These are phyloP conservation scores for Neosalanx taihuensis DNA, from an alignment of 2,797 vertebrate species.

Conservation along the genomic window DNA sequence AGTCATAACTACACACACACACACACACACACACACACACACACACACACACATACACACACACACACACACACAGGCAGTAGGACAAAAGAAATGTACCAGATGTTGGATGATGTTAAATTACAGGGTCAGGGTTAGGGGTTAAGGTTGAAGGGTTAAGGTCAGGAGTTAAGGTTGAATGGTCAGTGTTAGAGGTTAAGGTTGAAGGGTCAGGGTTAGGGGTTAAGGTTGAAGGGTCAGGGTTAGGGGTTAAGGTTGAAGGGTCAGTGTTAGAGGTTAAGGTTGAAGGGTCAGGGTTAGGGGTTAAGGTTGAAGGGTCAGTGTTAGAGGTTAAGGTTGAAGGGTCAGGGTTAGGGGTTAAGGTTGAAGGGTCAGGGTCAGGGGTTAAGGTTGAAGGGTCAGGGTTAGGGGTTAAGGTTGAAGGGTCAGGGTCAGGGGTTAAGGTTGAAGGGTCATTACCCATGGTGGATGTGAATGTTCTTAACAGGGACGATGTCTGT, in stretches of 20 bases:
- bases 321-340: too few relatives aligned
- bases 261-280: too few relatives aligned
- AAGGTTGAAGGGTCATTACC: slow-evolving; percentile 15
- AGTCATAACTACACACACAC: slow-evolving; percentile 61
- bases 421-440: neutral
- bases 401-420: too few relatives aligned
- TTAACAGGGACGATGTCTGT: slow-evolving; percentile 60
- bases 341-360: neutral
- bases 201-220: too few relatives aligned
- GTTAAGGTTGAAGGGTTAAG: too few relatives aligned
- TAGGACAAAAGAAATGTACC: neutral
- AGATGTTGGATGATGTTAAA: neutral
- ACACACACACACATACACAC: neutral
- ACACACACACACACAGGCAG: neutral
- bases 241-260: neutral
- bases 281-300: too few relatives aligned
- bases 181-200: too few relatives aligned
- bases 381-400: too few relatives aligned
- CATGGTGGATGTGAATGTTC: slow-evolving; percentile 76
- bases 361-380: neutral
- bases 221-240: neutral
- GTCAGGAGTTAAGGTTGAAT: too few relatives aligned
- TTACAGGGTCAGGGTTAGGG: too few relatives aligned
- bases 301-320: too few relatives aligned
- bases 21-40: neutral